These are phyloP conservation scores for Labeo rohita DNA, from an alignment of 2,113 vertebrate genomes.

Conservation along the genomic window DNA sequence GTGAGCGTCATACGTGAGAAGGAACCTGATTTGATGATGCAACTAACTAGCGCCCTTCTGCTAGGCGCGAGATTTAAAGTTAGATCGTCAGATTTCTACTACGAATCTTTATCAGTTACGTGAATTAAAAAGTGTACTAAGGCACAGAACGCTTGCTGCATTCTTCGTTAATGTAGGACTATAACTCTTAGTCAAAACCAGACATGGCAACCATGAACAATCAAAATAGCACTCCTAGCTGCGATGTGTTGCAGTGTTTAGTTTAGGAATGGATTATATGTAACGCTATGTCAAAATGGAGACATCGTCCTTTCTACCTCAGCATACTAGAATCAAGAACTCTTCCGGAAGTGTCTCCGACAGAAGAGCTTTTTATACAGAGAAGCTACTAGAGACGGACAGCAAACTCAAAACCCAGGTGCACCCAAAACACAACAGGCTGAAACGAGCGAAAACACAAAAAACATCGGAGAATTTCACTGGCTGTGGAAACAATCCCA, in stretches of 20 bases:
- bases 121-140: neutral
- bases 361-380: neutral
- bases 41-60: no score
- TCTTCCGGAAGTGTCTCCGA: neutral
- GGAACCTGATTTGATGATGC: neutral
- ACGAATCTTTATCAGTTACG: neutral
- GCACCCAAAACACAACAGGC: slow-evolving; percentile 40
- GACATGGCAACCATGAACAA: neutral
- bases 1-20: neutral
- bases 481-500: neutral
- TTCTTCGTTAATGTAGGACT: neutral
- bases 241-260: neutral
- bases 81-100: no score
- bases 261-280: neutral
- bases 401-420: neutral
- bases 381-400: neutral
- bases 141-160: neutral
- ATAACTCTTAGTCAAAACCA: neutral
- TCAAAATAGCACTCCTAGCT: neutral
- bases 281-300: neutral
- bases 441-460: slow-evolving; percentile 27
- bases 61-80: neutral
- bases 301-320: neutral
- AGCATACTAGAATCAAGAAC: neutral
- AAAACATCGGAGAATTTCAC: neutral